A percentile compares a stretch with the other conserved stretches of the same genome.
phyloP scores from a whole-genome alignment of 2,113 vertebrate genomes.

The Raja brachyura region DNA sequence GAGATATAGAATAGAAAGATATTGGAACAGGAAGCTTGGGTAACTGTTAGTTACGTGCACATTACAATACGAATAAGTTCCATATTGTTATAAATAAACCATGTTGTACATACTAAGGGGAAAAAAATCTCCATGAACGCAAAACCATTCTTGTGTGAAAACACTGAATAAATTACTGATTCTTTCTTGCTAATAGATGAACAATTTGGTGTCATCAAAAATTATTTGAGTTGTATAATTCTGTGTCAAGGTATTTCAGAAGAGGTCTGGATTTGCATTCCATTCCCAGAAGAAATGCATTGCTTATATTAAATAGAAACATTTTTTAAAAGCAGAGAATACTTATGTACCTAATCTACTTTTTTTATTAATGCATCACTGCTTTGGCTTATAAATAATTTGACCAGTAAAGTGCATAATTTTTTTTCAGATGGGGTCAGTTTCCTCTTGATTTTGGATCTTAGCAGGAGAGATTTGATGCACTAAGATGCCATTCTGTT shows the following conservation, averaged over 20 bases:
- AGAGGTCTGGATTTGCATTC: constrained; percentile 27
- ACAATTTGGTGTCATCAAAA: constrained; percentile 28
- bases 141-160: background rate
- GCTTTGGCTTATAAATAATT: constrained; percentile 9
- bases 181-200: constrained; percentile 26
- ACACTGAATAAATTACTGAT: background rate
- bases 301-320: constrained; percentile 30
- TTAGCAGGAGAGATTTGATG: background rate
- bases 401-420: background rate
- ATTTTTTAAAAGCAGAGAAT: background rate
- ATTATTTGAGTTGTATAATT: constrained; percentile 16
- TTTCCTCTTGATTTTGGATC: background rate
- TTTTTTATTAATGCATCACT: background rate
- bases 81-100: constrained; percentile 4
- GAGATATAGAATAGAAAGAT: too few species aligned
- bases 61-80: background rate
- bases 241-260: constrained; percentile 21
- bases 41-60: background rate
- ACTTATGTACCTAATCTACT: constrained; percentile 3
- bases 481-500: background rate
- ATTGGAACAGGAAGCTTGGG: too few species aligned
- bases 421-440: background rate
- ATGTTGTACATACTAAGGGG: background rate
- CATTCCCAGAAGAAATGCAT: constrained; percentile 33
- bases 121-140: background rate